Evolutionary conservation across 92 coral and sea anemone species (phyloP).

Genomic region (Phenganax marumi): DNA sequence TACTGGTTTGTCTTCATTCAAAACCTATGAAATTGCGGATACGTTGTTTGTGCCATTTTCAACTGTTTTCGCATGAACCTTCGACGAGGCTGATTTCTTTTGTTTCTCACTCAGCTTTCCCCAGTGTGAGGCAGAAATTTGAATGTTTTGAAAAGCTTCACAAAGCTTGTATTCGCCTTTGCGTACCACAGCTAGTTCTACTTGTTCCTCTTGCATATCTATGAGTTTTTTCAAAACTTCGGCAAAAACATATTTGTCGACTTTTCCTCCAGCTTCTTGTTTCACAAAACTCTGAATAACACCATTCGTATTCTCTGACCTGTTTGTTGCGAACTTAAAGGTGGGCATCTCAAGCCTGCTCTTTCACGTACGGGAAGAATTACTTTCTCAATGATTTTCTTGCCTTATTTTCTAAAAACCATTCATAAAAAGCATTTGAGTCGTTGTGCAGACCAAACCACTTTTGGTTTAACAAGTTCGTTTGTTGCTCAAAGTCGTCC

Average conservation of each 20-base stretch:
- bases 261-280: not conserved
- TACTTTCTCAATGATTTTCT: slow-evolving; percentile 20
- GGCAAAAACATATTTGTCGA: slow-evolving; percentile 27
- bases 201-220: slow-evolving; percentile 31
- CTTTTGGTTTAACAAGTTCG: not conserved
- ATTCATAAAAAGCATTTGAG: not conserved
- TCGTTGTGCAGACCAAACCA: slow-evolving; percentile 9
- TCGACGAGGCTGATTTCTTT: too few species aligned
- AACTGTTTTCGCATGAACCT: too few species aligned
- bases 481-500: slow-evolving; percentile 3
- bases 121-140: too few species aligned
- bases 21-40: too few species aligned
- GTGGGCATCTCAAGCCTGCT: slow-evolving; percentile 55
- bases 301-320: slow-evolving; percentile 41
- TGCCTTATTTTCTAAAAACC: not conserved
- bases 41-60: too few species aligned
- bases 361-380: slow-evolving; percentile 46
- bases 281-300: slow-evolving; percentile 42
- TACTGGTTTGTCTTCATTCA: too few species aligned
- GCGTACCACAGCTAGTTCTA: slow-evolving; percentile 38
- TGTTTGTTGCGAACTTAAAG: slow-evolving; percentile 40
- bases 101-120: too few species aligned
- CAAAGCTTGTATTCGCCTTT: slow-evolving; percentile 33
- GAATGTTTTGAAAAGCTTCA: not conserved
- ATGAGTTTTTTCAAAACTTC: slow-evolving; percentile 28